phyloP scores from a whole-genome alignment of 2,888 invertebrate genomes.

The Scaptomyza caliginosa region DNA sequence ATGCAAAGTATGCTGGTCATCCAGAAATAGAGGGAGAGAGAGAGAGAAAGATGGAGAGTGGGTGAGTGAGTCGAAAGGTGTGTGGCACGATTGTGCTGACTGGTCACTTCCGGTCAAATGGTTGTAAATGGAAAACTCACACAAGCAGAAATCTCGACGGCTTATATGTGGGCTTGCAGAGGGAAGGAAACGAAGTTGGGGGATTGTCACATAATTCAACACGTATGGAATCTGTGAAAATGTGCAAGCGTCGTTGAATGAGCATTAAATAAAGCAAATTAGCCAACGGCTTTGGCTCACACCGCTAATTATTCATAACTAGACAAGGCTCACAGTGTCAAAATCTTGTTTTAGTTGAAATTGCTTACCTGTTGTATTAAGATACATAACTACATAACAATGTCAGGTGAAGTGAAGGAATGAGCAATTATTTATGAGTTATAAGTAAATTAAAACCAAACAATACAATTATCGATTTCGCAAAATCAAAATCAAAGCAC shows the following conservation, averaged over 20 bases:
- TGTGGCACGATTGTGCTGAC: conserved; percentile 73
- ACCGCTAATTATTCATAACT: conserved; percentile 59
- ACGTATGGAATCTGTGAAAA: conserved; percentile 65
- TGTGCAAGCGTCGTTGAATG: conserved; percentile 66
- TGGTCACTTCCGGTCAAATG: conserved; percentile 78
- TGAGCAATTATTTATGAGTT: conserved; percentile 15
- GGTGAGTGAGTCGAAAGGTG: conserved; percentile 56
- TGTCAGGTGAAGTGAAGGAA: conserved; percentile 32
- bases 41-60: too few relatives aligned
- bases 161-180: background rate
- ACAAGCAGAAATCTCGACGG: conserved; percentile 51
- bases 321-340: background rate
- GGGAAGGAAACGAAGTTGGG: background rate
- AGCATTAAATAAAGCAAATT: conserved; percentile 75
- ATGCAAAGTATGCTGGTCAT: background rate
- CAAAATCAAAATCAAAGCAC: background rate
- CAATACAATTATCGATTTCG: background rate
- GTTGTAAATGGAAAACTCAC: conserved; percentile 55
- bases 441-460: background rate
- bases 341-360: background rate
- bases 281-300: conserved; percentile 47
- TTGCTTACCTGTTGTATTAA: background rate
- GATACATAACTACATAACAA: conserved; percentile 11
- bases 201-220: conserved; percentile 38
- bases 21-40: background rate